These are phyloP conservation scores for Eurytoma adleriae DNA, from an alignment of 2,888 invertebrate species.

Conservation along the genomic window DNA sequence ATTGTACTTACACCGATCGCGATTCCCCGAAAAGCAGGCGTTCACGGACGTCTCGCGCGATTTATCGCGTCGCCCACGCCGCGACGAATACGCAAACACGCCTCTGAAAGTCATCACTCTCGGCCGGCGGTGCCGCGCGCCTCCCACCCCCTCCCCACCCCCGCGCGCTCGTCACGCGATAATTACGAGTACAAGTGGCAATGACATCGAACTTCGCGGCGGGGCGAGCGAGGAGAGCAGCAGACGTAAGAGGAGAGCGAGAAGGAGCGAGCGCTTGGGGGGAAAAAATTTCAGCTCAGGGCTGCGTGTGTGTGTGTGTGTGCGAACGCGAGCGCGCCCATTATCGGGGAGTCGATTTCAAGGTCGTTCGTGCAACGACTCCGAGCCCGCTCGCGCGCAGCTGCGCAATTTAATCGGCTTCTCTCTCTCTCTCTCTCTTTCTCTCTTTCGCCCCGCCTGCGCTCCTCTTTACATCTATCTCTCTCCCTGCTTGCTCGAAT, in stretches of 20 bases:
- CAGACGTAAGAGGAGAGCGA: neutral
- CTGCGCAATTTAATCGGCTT: conserved; percentile 59
- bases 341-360: conserved; percentile 57
- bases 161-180: conserved; percentile 42
- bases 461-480: neutral
- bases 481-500: conserved; percentile 33
- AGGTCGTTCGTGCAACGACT: conserved; percentile 59
- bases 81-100: conserved; percentile 32
- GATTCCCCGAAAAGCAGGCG: conserved; percentile 28
- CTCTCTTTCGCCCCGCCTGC: conserved; percentile 9
- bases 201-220: conserved; percentile 53
- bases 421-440: conserved; percentile 17
- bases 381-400: conserved; percentile 39
- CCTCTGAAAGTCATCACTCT: conserved; percentile 38
- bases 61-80: conserved; percentile 43
- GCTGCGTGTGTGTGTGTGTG: conserved; percentile 9
- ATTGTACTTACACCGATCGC: neutral
- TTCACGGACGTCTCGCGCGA: conserved; percentile 22
- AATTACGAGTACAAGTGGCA: conserved; percentile 55
- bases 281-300: conserved; percentile 21
- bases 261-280: neutral
- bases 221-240: conserved; percentile 7
- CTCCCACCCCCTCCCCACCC: conserved; percentile 42
- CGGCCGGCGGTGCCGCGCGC: conserved; percentile 29
- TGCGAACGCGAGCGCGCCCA: conserved; percentile 32